Conservation (phyloP, 2,113 vertebrate genomes). For the Scytalopus superciliaris region DNA sequence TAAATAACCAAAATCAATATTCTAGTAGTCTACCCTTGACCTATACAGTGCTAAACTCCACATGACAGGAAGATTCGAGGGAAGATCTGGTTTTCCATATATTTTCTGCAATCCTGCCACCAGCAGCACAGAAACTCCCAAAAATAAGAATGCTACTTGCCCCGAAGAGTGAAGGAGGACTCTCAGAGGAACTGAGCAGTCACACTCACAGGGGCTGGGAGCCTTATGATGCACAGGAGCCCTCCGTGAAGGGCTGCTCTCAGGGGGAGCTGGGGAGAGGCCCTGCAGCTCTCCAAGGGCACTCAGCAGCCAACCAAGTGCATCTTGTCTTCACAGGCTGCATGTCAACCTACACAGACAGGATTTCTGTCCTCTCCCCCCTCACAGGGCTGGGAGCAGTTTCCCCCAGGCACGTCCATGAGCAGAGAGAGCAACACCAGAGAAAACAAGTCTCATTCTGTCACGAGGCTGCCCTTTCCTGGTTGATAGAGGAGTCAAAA, state of each 20-base stretch:
- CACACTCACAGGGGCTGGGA: background rate
- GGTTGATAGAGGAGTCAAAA: background rate
- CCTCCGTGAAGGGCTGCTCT: background rate
- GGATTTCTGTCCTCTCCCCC: background rate
- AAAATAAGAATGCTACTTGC: background rate
- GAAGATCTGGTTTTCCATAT: background rate
- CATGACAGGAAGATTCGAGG: background rate
- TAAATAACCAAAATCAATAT: background rate
- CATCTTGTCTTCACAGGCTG: background rate
- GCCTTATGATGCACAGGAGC: background rate
- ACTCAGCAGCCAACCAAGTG: background rate
- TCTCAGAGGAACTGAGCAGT: background rate
- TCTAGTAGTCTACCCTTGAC: background rate
- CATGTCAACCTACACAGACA: background rate
- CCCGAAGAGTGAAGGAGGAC: background rate
- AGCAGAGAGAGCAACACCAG: background rate
- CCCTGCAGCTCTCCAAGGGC: background rate
- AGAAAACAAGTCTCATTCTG: background rate
- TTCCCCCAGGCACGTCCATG: background rate
- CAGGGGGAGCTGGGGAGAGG: background rate
- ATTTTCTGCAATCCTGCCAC: background rate
- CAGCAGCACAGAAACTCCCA: background rate
- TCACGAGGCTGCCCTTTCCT: background rate
- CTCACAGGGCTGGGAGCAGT: background rate
- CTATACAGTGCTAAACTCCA: background rate